These are phyloP conservation scores for Hydractinia echinata DNA, from an alignment of 30 jellyfish, hydroid and myxozoan species.

Conservation along the genomic window DNA sequence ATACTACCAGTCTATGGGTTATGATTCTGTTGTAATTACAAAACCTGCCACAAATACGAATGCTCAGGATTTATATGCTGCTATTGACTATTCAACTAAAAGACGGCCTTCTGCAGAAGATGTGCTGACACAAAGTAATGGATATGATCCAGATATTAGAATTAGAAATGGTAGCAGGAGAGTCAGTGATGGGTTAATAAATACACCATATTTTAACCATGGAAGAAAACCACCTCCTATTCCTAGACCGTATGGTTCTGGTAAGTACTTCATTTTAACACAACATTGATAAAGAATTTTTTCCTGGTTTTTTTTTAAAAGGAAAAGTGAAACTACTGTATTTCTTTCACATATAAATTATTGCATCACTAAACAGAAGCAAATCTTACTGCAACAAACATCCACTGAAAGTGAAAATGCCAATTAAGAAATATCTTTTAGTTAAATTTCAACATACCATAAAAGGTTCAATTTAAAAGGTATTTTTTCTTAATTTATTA, in stretches of 20 bases:
- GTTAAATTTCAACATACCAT: too few relatives aligned
- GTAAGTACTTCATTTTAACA: too few relatives aligned
- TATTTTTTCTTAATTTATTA: too few relatives aligned
- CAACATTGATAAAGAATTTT: too few relatives aligned
- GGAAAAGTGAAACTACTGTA: too few relatives aligned
- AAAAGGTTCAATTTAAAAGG: too few relatives aligned
- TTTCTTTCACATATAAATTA: too few relatives aligned
- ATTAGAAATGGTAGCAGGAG: not conserved
- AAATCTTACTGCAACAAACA: too few relatives aligned
- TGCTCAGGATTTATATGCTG: not conserved
- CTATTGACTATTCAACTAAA: not conserved
- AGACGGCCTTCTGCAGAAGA: conserved; percentile 7
- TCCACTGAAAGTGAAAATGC: too few relatives aligned
- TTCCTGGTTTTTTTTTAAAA: too few relatives aligned
- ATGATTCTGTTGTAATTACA: not conserved
- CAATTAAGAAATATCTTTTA: too few relatives aligned
- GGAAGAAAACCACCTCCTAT: not conserved
- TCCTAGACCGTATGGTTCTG: not conserved
- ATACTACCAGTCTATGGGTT: not conserved
- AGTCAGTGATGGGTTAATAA: conserved; percentile 5
- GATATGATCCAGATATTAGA: not conserved
- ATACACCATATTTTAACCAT: not conserved
- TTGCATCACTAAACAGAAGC: too few relatives aligned
- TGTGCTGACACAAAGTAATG: not conserved
- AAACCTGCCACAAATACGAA: not conserved